Evolutionary conservation across 2,888 invertebrate genomes (phyloP).

Genomic region (Cryptocephalus moraei): DNA sequence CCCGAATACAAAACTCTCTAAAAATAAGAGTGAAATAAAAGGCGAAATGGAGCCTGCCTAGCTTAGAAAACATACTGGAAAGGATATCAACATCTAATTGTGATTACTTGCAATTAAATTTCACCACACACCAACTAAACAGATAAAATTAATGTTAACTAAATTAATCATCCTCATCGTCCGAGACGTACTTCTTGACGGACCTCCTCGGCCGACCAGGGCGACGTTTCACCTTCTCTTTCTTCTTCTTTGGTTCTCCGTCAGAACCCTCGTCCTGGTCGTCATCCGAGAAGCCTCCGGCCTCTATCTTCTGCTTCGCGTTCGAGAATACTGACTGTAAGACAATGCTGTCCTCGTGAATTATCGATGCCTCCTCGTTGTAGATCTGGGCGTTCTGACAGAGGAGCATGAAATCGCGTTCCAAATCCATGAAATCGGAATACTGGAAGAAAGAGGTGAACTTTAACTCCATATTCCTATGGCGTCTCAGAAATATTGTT

Average conservation of each 20-base stretch:
- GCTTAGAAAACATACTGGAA: too few relatives aligned
- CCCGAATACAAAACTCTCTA: too few relatives aligned
- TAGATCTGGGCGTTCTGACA: constrained; percentile 96
- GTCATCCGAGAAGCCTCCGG: constrained; percentile 38
- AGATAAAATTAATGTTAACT: neutral
- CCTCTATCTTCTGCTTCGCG: constrained; percentile 50
- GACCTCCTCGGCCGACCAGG: constrained; percentile 5
- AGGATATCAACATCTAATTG: too few relatives aligned
- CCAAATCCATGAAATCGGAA: constrained; percentile 71
- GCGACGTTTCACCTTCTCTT: constrained; percentile 4
- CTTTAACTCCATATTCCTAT: too few relatives aligned
- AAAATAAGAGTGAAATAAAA: too few relatives aligned
- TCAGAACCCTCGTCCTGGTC: constrained; percentile 42
- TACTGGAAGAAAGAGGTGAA: constrained; percentile 47
- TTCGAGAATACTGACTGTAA: constrained; percentile 74
- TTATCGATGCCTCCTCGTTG: constrained; percentile 92
- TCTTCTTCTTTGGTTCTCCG: constrained; percentile 19
- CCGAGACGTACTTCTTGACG: constrained; percentile 32
- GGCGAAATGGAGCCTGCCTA: too few relatives aligned
- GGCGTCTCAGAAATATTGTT: neutral
- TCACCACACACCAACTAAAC: neutral
- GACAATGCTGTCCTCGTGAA: constrained; percentile 93
- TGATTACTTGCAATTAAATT: neutral
- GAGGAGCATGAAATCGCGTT: constrained; percentile 86
- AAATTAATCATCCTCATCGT: constrained; percentile 42